A percentile compares a stretch with the other conserved stretches of the same genome.
Conservation (phyloP, 1,140 invertebrate genomes). For the Colletes latitarsis region DNA sequence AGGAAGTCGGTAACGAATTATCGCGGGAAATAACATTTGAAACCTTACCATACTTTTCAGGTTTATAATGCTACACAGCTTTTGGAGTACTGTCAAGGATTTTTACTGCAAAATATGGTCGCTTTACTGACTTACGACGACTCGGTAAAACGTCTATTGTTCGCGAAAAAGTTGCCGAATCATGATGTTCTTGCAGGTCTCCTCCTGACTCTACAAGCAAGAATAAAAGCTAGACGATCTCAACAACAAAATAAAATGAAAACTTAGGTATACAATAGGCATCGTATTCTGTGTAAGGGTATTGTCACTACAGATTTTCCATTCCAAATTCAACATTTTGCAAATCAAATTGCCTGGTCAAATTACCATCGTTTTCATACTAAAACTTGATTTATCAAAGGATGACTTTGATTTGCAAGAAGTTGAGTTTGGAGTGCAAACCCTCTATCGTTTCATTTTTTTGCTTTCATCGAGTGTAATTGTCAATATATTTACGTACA, state of each 20-base stretch:
- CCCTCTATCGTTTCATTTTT: slow-evolving; percentile 4
- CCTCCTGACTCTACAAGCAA: slow-evolving; percentile 88
- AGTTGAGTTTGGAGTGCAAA: too few relatives aligned
- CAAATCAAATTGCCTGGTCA: too few relatives aligned
- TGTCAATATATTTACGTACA: slow-evolving; percentile 7
- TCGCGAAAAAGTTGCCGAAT: slow-evolving; percentile 94
- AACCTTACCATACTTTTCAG: slow-evolving; percentile 77
- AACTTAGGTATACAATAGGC: slow-evolving; percentile 48
- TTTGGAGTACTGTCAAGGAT: slow-evolving; percentile 94
- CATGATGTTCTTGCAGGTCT: slow-evolving; percentile 93
- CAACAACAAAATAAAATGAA: slow-evolving; percentile 75
- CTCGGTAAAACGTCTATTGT: slow-evolving; percentile 92
- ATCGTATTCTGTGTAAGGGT: background rate
- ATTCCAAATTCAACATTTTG: too few relatives aligned
- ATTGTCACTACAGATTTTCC: background rate
- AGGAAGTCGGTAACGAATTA: background rate
- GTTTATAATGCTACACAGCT: slow-evolving; percentile 93
- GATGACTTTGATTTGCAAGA: too few relatives aligned
- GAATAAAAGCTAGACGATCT: slow-evolving; percentile 85
- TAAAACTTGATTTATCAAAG: too few relatives aligned
- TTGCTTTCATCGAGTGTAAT: slow-evolving; percentile 2
- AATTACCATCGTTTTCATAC: too few relatives aligned
- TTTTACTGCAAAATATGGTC: slow-evolving; percentile 95
- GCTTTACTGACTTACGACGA: slow-evolving; percentile 95
- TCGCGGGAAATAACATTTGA: background rate